Evolutionary conservation across 35 echinoderm and acorn worm genomes (phyloP).

Genomic region (Amphiura filiformis): DNA sequence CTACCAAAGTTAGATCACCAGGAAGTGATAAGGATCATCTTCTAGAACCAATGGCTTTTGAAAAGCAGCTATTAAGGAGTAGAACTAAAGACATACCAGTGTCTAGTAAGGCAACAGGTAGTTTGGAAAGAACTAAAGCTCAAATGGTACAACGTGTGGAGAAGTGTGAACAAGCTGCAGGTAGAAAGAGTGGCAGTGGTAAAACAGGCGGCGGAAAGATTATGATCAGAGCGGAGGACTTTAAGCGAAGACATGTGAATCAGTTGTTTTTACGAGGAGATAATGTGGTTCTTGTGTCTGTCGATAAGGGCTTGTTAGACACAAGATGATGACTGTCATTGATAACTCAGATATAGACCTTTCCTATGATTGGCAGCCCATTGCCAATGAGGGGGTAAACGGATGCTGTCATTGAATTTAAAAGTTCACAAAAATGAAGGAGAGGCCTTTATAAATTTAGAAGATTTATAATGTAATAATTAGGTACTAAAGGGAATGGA

Average conservation of each 20-base stretch:
- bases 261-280: constrained; percentile 90
- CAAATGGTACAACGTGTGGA: background rate
- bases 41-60: background rate
- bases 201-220: constrained; percentile 48
- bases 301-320: constrained; percentile 41
- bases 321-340: background rate
- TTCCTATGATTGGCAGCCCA: no score
- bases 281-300: constrained; percentile 78
- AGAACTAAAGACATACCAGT: background rate
- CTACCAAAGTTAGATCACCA: no score
- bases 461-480: no score
- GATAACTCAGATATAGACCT: background rate
- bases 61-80: background rate
- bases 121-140: background rate
- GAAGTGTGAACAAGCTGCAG: background rate
- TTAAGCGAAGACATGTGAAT: constrained; percentile 70
- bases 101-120: background rate
- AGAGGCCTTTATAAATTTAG: no score
- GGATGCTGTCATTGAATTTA: no score
- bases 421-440: no score
- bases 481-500: no score
- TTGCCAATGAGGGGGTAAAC: no score
- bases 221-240: constrained; percentile 67
- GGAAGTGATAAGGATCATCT: background rate
- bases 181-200: background rate